These are phyloP conservation scores for Timandra comae DNA, from an alignment of 2,888 invertebrate genomes.

Conservation along the genomic window DNA sequence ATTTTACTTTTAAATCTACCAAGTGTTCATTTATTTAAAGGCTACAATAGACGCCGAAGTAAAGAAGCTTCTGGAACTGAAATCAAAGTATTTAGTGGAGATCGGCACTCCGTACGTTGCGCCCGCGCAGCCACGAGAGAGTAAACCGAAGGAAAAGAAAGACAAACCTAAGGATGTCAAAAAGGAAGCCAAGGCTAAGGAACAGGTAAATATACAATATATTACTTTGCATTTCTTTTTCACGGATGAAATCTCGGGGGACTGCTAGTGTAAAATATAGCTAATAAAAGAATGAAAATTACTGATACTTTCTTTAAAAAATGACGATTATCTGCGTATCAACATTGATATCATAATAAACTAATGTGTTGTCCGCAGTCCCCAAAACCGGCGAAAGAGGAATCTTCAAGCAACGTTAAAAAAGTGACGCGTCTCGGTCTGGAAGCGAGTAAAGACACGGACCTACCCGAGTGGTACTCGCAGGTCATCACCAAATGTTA, in stretches of 20 bases:
- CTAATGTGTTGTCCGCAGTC: too few relatives aligned
- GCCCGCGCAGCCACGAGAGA: constrained; percentile 40
- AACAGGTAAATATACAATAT: constrained; percentile 47
- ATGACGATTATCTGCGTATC: too few relatives aligned
- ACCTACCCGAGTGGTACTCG: constrained; percentile 98
- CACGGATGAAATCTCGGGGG: too few relatives aligned
- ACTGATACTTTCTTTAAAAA: too few relatives aligned
- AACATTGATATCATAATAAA: too few relatives aligned
- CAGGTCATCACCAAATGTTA: constrained; percentile 83
- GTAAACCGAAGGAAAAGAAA: constrained; percentile 31
- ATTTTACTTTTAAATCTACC: too few relatives aligned
- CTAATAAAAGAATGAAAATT: too few relatives aligned
- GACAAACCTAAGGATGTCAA: constrained; percentile 36
- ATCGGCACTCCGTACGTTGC: constrained; percentile 73
- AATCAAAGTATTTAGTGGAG: constrained; percentile 77
- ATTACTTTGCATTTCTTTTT: too few relatives aligned
- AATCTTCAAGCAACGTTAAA: constrained; percentile 78
- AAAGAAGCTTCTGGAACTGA: constrained; percentile 76
- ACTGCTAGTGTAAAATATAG: too few relatives aligned
- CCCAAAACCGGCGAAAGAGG: constrained; percentile 62
- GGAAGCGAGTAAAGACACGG: constrained; percentile 94
- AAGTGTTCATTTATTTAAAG: constrained; percentile 33
- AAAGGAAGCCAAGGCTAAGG: constrained; percentile 34
- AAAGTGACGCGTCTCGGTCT: constrained; percentile 96
- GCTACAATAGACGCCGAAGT: constrained; percentile 74